Base-by-base conservation (phyloP, 1,140 invertebrate genomes). In the Pogonomyrmex barbatus region DNA sequence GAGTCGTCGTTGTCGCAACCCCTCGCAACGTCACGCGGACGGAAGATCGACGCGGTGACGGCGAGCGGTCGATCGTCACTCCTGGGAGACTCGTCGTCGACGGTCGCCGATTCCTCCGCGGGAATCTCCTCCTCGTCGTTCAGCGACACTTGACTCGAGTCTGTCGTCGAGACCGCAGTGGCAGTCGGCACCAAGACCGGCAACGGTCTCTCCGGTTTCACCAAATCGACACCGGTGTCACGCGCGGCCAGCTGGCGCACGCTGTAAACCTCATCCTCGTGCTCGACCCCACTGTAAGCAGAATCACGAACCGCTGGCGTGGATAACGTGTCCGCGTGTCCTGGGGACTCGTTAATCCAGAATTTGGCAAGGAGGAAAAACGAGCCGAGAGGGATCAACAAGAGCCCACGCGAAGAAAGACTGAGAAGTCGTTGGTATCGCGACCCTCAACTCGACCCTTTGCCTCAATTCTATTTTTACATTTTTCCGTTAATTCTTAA, bases 191-290 rank as follows among this genome's bases (percentile, higher is more conserved):
- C 89, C 68, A 82, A 78, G 36, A 76, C 73, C 68, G 73, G 63
- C 52, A 33, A 84, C 47, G 71, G 63, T 67, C 47, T 65, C 50
- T 67, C 78, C 52, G 71, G 3, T 73, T 78, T 86, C 82, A 85
- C 85, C n/a, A 76, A 24, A 58, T 47, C 36, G 24, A 45, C n/a
- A 45, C 47, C 60, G 83, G 88, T 87, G 71, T 91, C 88, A 86
- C 92, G 93, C 56, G 91, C 93, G 91, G 92, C 92, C 86, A 96
- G 89, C 95, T 98, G 97, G 94, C 96, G 96, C 94, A 96, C 96
- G 91, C 98, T 98, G 94, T 98, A 97, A 92, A 99, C 97, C 94
- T 98, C 97, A 96, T 98, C 96, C 95, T 97, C 96, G 95, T 97
- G 96, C 96, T 98, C 98, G 94, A 98, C 96, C 93, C 97, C 97